A percentile compares a stretch with the other conserved stretches of the same genome.
Evolutionary conservation across 2,797 vertebrate species (phyloP).

Genomic region (Malacoctenus gilli): DNA sequence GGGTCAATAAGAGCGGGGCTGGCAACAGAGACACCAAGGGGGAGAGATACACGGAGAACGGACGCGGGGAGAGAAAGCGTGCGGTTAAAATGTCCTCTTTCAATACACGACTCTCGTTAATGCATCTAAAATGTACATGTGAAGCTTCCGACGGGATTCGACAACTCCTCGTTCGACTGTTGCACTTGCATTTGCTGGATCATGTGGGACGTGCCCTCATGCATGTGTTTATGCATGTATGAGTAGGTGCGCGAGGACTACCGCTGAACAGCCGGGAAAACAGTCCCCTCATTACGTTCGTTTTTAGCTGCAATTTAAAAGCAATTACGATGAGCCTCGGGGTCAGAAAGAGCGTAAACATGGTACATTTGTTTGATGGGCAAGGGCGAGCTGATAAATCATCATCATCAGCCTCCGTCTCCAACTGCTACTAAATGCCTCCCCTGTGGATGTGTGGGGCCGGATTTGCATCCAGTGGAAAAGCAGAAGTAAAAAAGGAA

Average conservation of each 20-base stretch:
- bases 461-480: constrained; percentile 59
- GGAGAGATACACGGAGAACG: constrained; percentile 37
- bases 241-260: constrained; percentile 30
- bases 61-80: constrained; percentile 29
- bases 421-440: constrained; percentile 60
- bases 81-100: constrained; percentile 22
- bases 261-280: constrained; percentile 56
- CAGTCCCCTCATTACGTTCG: constrained; percentile 70
- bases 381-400: constrained; percentile 73
- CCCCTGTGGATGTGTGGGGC: constrained; percentile 51
- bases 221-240: constrained; percentile 29
- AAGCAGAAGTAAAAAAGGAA: constrained; percentile 32
- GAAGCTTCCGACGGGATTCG: constrained; percentile 17
- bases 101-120: constrained; percentile 37
- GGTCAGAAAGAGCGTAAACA: constrained; percentile 73
- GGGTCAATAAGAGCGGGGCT: constrained; percentile 62
- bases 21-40: constrained; percentile 46
- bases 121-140: constrained; percentile 32
- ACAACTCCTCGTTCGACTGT: constrained; percentile 24
- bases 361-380: constrained; percentile 72
- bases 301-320: constrained; percentile 81
- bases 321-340: constrained; percentile 78
- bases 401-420: constrained; percentile 66
- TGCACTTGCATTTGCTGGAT: constrained; percentile 12
- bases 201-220: constrained; percentile 3